Percentiles rank a stretch among this genome's conserved stretches.
phyloP scores from a whole-genome alignment of 2,888 invertebrate species.

The Allacma fusca region DNA sequence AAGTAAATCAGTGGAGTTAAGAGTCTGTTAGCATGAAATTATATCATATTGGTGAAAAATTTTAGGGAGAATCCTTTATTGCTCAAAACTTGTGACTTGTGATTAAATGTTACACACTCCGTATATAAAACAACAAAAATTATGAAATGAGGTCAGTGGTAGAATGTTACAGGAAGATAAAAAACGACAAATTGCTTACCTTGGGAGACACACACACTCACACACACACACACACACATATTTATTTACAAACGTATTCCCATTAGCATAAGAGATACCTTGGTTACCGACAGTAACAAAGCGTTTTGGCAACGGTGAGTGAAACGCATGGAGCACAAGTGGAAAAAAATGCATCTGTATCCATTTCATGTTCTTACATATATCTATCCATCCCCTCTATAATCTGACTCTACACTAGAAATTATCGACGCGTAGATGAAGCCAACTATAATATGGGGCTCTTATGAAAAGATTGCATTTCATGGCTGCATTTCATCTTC shows the following conservation, averaged over 20 bases:
- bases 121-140: neutral
- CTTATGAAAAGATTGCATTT: slow-evolving; percentile 23
- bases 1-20: too few species aligned
- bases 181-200: slow-evolving; percentile 4
- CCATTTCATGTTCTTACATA: too few species aligned
- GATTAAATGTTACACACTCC: slow-evolving; percentile 20
- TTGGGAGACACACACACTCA: neutral
- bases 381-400: too few species aligned
- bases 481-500: slow-evolving; percentile 23
- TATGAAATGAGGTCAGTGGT: slow-evolving; percentile 25
- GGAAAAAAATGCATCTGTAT: too few species aligned
- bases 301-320: neutral
- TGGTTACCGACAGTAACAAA: neutral
- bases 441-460: too few species aligned
- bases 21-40: neutral
- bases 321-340: too few species aligned
- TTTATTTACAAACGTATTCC: too few species aligned
- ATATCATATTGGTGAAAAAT: neutral
- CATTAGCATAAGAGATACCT: neutral
- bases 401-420: too few species aligned
- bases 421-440: slow-evolving; percentile 14
- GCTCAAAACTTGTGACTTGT: neutral
- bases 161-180: slow-evolving; percentile 10
- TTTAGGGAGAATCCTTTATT: neutral
- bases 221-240: neutral